Base-by-base conservation (phyloP, 2,797 vertebrate genomes). In the Cheirogaleus major region DNA sequence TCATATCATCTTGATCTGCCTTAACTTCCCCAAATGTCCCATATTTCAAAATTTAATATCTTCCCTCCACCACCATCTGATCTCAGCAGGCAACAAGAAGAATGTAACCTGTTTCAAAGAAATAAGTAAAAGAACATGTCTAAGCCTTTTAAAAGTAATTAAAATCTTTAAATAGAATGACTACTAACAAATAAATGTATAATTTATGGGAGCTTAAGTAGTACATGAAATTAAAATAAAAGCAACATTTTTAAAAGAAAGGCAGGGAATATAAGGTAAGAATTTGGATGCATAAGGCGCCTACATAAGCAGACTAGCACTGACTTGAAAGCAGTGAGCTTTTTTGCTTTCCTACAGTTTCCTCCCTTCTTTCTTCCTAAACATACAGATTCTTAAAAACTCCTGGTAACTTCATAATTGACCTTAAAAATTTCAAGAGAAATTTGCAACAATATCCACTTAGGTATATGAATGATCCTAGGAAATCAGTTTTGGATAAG, bases 81-180 rank as follows among this genome's bases (percentile, higher is more conserved):
- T 57, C 18, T 96, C 69, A 95, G 50, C 72, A 89, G 57, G 75
- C 38, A 88, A 41, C 17, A n/a, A 84, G 78, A 91, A 82, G 82
- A 92, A 82, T 23, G 45, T 8, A 78, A 96, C 38, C 48, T 32
- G 15, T 27, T 67, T 52, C 70, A 95, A 45, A 90, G 15, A 17
- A 95, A 0, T 45, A 63, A 83, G 22, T 55, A 32, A 69, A 92
- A 82, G 84, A 45, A 55, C 23, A 76, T 3, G 30, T 13, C 38
- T 41, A 82, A 73, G 65, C 27, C 1, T 78, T 82, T 32, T 50
- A 91, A 72, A 69, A 14, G 22, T 27, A 50, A 75, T 45, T 73
- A 50, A 57, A 41, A 43, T 17, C 45, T 70, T 82, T 65, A 83
- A 89, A 73, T 9, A 48, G 41, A 25, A 76, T 75, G 38, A 50